These are phyloP conservation scores for Notechis scutatus DNA, from an alignment of 2,113 vertebrate species.

Conservation along the genomic window DNA sequence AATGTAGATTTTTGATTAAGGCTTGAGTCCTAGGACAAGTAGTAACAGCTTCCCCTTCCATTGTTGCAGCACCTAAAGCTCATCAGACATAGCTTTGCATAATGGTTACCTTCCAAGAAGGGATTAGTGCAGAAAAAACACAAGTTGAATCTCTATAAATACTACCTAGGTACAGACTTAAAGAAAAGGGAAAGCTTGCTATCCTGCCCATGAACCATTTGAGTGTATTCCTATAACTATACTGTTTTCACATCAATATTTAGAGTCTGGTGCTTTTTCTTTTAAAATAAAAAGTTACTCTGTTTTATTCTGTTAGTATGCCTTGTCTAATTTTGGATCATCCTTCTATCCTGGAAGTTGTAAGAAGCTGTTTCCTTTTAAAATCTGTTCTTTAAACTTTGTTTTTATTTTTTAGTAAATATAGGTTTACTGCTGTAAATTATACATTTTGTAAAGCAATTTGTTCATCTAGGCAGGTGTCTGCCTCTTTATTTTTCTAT, in stretches of 20 bases:
- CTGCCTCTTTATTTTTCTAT: constrained; percentile 35
- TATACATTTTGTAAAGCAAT: constrained; percentile 20
- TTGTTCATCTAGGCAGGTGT: not conserved
- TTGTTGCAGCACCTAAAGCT: not conserved
- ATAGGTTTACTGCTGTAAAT: constrained; percentile 22
- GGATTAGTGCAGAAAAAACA: not conserved
- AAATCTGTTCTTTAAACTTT: constrained; percentile 3
- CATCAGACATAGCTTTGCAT: not conserved
- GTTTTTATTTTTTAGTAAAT: not conserved
- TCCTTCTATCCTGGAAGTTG: not conserved
- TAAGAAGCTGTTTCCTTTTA: constrained; percentile 10
- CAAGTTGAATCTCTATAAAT: not conserved
- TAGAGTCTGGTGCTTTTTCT: not conserved
- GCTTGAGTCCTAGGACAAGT: not conserved
- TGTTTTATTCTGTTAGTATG: not conserved
- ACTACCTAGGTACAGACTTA: not conserved
- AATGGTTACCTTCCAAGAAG: constrained; percentile 4
- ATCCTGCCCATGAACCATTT: not conserved
- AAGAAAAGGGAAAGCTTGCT: not conserved
- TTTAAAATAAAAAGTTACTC: not conserved
- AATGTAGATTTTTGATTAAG: not conserved
- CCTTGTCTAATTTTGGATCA: not conserved
- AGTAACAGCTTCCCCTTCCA: not conserved
- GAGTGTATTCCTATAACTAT: not conserved
- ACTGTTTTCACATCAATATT: constrained; percentile 6